phyloP scores from a whole-genome alignment of 2,888 invertebrate genomes.

The Xylota sylvarum region DNA sequence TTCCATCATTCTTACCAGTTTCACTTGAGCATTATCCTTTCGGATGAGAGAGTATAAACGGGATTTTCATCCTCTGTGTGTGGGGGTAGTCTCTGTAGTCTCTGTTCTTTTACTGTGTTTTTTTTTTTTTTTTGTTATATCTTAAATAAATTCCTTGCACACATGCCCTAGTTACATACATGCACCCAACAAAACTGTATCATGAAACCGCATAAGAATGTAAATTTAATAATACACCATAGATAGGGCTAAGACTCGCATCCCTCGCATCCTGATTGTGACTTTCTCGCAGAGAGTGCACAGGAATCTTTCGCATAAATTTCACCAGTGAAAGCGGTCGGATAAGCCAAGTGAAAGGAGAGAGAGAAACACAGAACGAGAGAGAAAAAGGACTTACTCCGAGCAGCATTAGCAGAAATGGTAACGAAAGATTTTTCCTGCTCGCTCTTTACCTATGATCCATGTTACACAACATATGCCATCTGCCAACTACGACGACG shows the following conservation, averaged over 20 bases:
- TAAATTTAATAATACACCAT: conserved; percentile 68
- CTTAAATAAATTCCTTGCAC: conserved; percentile 61
- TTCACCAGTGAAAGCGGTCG: conserved; percentile 58
- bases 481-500: conserved; percentile 41
- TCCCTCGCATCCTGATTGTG: conserved; percentile 25
- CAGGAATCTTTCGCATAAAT: conserved; percentile 69
- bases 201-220: conserved; percentile 71
- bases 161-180: conserved; percentile 68
- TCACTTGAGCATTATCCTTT: conserved; percentile 69
- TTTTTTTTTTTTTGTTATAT: conserved; percentile 12
- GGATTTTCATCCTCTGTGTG: conserved; percentile 58
- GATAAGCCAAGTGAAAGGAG: conserved; percentile 38
- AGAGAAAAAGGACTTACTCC: background rate
- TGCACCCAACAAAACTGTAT: conserved; percentile 49
- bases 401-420: background rate
- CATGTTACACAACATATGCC: conserved; percentile 51
- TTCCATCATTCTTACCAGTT: conserved; percentile 43
- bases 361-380: background rate
- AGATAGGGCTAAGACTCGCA: conserved; percentile 25
- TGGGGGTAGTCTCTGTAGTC: conserved; percentile 47
- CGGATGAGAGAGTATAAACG: conserved; percentile 67
- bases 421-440: conserved; percentile 71
- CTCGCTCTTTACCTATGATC: conserved; percentile 45
- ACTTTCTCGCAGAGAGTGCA: conserved; percentile 64
- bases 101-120: conserved; percentile 33